Percentiles rank a stretch among this genome's conserved stretches.
Evolutionary conservation across 1,140 invertebrate species (phyloP).

Genomic region (Schlechtendalia chinensis): DNA sequence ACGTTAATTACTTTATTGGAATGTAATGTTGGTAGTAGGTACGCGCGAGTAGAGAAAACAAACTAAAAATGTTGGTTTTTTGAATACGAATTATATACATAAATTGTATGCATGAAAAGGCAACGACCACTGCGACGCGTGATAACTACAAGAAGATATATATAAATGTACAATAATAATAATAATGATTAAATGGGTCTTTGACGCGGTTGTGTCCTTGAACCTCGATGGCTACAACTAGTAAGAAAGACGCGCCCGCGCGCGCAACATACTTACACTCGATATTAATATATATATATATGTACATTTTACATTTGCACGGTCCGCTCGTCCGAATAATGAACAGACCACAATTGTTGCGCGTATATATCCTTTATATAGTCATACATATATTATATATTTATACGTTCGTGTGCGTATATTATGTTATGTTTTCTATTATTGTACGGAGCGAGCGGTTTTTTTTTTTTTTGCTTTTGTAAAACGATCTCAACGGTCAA

Average conservation of each 20-base stretch:
- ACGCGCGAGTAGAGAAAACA: too few relatives aligned
- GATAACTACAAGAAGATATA: too few relatives aligned
- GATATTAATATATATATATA: background rate
- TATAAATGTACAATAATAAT: background rate
- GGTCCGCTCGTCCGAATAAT: constrained; percentile 37
- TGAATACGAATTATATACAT: too few relatives aligned
- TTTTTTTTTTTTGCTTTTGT: background rate
- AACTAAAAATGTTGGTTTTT: too few relatives aligned
- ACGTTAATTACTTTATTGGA: background rate
- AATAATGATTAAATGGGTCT: constrained; percentile 16
- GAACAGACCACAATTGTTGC: background rate
- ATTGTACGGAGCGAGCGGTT: background rate
- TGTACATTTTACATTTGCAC: constrained; percentile 37
- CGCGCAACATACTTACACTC: background rate
- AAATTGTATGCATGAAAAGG: too few relatives aligned
- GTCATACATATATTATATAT: too few relatives aligned
- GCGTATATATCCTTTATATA: too few relatives aligned
- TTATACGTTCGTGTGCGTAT: background rate
- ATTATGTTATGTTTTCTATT: background rate
- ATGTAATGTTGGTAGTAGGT: too few relatives aligned
- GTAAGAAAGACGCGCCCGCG: constrained; percentile 19
- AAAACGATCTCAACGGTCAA: constrained; percentile 36
- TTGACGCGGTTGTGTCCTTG: constrained; percentile 37
- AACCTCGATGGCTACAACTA: constrained; percentile 2
- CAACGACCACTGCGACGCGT: too few relatives aligned